Evolutionary conservation across 2,797 vertebrate species (phyloP), one percentile per base, ranked within the genome.

Genomic region (Peromyscus nudipes): DNA sequence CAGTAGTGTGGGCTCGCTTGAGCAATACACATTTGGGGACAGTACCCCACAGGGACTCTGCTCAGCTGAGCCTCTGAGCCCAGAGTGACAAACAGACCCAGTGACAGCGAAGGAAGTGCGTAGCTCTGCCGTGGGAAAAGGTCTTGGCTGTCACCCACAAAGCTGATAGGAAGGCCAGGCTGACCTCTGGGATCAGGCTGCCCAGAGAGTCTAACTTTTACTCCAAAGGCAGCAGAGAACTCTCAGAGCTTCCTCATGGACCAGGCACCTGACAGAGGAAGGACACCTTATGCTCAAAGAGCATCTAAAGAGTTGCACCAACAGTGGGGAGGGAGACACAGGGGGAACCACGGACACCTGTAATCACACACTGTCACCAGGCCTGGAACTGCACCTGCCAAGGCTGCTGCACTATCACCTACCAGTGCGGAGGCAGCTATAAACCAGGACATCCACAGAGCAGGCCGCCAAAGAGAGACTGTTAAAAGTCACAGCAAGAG

Each of bases 111-210:
- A 40, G 57, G n/a, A 57, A 13, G 7, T 37, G 40, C 65, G 37
- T 7, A 27, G 71, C 5, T 83, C 76, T 79, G 17, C 64, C 0
- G 31, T 37, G 62, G 37, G 64, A 34, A 49, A 8, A 31, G 73
- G 10, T 49, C 34, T 49, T 0, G 11, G 4, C 16, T 0, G 2
- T n/a, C 7, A 46, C 40, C 10, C 7, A 17, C 21, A 29, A 31
- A 52, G 27, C 37, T 27, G 19, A 11, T 13, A 55, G 16, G 17
- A 64, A 4, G 13, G 29, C 4, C 7, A 34, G n/a, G 27, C 75
- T 25, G 29, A n/a, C 1, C 29, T 67, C 13, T 31, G 0, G 4
- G 3, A 49, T 62, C 37, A 81, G 46, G 40, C n/a, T 49, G 1
- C 77, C 21, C 23, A 11, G 0, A 14, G 27, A 81, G 12, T 40